phyloP scores from a whole-genome alignment of 2,797 vertebrate genomes.

The Podarcis lilfordi region DNA sequence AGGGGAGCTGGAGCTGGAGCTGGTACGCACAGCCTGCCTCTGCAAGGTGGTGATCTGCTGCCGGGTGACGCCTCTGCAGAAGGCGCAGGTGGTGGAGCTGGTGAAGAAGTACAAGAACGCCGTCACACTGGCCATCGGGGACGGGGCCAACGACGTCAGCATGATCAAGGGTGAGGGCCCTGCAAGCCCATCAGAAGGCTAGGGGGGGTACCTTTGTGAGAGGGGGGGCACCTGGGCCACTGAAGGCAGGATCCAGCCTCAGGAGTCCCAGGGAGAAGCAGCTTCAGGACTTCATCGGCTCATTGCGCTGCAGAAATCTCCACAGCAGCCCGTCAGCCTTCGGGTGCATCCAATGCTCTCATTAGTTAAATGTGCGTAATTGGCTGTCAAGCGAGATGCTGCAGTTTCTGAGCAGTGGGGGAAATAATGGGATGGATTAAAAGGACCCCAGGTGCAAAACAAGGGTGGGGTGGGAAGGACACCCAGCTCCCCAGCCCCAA shows the following conservation, averaged over 20 bases:
- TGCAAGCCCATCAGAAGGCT: no score
- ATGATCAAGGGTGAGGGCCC: slow-evolving; percentile 92
- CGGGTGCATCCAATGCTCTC: slow-evolving; percentile 33
- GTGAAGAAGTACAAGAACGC: slow-evolving; percentile 93
- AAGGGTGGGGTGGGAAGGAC: not conserved
- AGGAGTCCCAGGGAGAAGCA: no score
- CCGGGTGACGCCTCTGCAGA: slow-evolving; percentile 93
- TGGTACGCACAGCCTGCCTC: slow-evolving; percentile 88
- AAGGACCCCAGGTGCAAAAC: slow-evolving; percentile 7
- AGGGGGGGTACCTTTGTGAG: no score
- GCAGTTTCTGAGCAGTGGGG: slow-evolving; percentile 44
- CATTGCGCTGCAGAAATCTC: slow-evolving; percentile 19
- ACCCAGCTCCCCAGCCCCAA: not conserved
- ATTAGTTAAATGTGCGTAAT: slow-evolving; percentile 57
- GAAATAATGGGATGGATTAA: slow-evolving; percentile 15
- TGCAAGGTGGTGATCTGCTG: slow-evolving; percentile 95
- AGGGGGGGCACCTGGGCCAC: no score
- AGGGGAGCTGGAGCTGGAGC: slow-evolving; percentile 84
- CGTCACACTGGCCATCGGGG: slow-evolving; percentile 84
- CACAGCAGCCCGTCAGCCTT: slow-evolving; percentile 27
- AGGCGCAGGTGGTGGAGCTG: slow-evolving; percentile 93
- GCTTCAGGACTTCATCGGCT: not conserved
- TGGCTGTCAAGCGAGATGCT: slow-evolving; percentile 53
- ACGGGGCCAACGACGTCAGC: slow-evolving; percentile 86
- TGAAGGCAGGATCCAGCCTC: no score